These are phyloP conservation scores for Spisula solida DNA, from an alignment of 2,888 invertebrate species.

Conservation along the genomic window DNA sequence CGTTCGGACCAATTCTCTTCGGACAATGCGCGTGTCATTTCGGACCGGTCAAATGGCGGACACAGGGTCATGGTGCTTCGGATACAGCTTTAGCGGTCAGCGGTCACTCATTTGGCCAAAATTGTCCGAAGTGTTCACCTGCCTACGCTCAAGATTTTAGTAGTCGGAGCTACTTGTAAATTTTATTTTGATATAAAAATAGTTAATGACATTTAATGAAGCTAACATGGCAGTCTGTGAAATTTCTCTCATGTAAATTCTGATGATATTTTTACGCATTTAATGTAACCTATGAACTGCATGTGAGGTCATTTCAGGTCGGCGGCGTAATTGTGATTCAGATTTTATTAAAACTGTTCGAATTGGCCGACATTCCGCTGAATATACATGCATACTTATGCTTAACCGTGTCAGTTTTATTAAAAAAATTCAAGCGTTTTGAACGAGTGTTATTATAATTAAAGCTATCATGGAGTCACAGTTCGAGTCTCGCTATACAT, in stretches of 20 bases:
- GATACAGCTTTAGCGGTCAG: slow-evolving; percentile 63
- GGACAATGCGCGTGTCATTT: slow-evolving; percentile 72
- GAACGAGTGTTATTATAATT: too few relatives aligned
- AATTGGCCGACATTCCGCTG: too few relatives aligned
- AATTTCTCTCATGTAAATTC: slow-evolving; percentile 9
- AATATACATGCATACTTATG: too few relatives aligned
- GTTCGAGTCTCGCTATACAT: too few relatives aligned
- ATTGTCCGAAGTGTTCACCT: slow-evolving; percentile 68
- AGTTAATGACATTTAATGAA: slow-evolving; percentile 40
- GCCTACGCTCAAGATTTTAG: slow-evolving; percentile 51
- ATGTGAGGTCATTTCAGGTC: neutral
- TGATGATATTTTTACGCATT: slow-evolving; percentile 4
- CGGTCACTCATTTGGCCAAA: slow-evolving; percentile 67
- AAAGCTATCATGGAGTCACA: too few relatives aligned
- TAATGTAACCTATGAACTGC: neutral
- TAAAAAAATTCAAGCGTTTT: too few relatives aligned
- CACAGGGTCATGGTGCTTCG: slow-evolving; percentile 70
- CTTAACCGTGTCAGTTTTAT: too few relatives aligned
- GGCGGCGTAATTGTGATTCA: too few relatives aligned
- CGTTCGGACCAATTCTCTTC: slow-evolving; percentile 63
- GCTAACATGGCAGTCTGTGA: slow-evolving; percentile 21
- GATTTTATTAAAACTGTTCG: too few relatives aligned
- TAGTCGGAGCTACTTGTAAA: slow-evolving; percentile 54
- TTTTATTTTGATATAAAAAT: slow-evolving; percentile 61
- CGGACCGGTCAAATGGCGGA: slow-evolving; percentile 72